Evolutionary conservation across 2,797 vertebrate genomes (phyloP).

Genomic region (Ara ararauna): DNA sequence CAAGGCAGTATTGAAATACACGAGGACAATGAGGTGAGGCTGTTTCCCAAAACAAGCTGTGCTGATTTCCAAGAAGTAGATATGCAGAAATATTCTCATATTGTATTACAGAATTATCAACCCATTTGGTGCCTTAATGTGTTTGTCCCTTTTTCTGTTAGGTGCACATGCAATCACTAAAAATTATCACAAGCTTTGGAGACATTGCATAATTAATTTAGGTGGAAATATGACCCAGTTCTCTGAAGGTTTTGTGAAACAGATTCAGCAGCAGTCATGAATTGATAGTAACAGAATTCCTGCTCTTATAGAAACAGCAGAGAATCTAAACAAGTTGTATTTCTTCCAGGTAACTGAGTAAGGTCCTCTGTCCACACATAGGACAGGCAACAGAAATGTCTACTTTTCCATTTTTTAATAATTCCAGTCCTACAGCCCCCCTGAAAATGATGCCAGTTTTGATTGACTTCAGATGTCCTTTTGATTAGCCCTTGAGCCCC

Average conservation of each 20-base stretch:
- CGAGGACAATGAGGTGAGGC: slow-evolving; percentile 89
- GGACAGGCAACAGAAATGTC: not conserved
- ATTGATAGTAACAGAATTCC: not conserved
- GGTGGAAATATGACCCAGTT: not conserved
- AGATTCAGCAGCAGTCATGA: not conserved
- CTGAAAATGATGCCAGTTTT: not conserved
- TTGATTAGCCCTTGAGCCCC: not conserved
- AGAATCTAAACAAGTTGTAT: not conserved
- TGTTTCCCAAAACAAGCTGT: not conserved
- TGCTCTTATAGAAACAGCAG: not conserved
- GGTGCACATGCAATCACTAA: not conserved
- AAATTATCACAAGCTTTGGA: not conserved
- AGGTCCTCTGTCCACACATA: not conserved
- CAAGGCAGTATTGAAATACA: slow-evolving; percentile 93
- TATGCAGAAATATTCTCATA: not conserved
- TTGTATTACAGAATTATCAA: not conserved
- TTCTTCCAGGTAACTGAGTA: not conserved
- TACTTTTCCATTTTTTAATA: not conserved
- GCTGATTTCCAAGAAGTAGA: not conserved
- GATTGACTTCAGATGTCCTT: not conserved
- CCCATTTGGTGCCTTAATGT: not conserved
- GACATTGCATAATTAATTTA: not conserved
- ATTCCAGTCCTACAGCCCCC: not conserved
- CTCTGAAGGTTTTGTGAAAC: not conserved
- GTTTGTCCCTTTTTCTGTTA: not conserved